Conservation (phyloP, 2,797 vertebrate species). For the Numenius phaeopus region DNA sequence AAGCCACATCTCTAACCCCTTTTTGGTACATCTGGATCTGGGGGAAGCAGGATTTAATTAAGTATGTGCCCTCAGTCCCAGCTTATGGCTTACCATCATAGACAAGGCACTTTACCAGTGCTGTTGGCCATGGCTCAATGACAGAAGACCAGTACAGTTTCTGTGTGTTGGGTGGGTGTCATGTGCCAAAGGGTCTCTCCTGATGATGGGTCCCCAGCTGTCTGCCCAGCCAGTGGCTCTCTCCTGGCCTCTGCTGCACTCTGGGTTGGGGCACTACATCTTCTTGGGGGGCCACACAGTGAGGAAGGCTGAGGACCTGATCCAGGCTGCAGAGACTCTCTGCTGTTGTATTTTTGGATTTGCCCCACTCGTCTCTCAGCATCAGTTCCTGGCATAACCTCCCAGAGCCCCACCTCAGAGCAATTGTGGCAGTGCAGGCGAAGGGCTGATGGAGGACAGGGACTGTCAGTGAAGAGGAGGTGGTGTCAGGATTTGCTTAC, state of each 20-base stretch:
- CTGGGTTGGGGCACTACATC: not conserved
- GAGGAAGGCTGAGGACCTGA: not conserved
- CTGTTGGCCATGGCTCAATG: not conserved
- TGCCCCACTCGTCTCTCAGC: not conserved
- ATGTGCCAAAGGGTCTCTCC: accelerated
- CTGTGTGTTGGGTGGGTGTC: accelerated
- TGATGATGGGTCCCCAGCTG: not conserved
- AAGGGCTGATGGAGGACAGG: not conserved
- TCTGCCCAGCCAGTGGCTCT: not conserved
- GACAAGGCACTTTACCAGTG: accelerated
- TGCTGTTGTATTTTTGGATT: not conserved
- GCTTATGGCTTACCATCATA: not conserved
- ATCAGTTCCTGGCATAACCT: not conserved
- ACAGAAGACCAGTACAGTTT: not conserved
- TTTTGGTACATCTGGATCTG: not conserved
- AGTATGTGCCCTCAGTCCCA: not conserved
- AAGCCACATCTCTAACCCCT: not conserved
- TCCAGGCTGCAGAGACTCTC: not conserved
- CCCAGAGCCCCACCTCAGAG: not conserved
- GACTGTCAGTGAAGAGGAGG: not conserved
- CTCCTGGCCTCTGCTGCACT: not conserved
- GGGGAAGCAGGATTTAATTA: not conserved
- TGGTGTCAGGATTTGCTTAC: not conserved
- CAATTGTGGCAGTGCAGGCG: not conserved
- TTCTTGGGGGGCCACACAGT: not conserved